Conservation (phyloP, 1,140 invertebrate species). For the Pentalonia nigronervosa region DNA sequence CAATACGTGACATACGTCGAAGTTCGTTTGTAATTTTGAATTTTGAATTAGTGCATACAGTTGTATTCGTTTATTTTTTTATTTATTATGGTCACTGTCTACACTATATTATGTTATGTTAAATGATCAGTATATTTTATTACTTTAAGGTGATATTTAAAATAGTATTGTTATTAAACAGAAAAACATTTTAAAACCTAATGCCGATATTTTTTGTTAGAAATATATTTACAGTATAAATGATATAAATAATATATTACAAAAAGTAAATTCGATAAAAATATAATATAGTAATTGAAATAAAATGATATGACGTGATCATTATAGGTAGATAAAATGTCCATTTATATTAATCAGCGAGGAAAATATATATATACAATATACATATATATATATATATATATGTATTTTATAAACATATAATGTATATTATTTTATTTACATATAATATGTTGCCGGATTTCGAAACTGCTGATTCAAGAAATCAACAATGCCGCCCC, state of each 20-base stretch:
- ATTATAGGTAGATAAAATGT: background rate
- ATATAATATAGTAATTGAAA: background rate
- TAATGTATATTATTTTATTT: too few species aligned
- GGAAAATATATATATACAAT: too few species aligned
- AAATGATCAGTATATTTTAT: background rate
- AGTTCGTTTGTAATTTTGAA: background rate
- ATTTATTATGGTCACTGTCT: background rate
- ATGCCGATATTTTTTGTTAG: too few species aligned
- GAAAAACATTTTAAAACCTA: background rate
- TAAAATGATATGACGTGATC: background rate
- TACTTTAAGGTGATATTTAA: background rate
- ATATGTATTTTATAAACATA: too few species aligned
- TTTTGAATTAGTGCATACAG: background rate
- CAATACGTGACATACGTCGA: background rate
- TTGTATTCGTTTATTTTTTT: background rate
- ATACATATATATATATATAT: too few species aligned
- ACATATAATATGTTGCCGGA: background rate
- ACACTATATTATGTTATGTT: background rate
- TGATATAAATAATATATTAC: background rate
- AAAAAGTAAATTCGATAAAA: background rate
- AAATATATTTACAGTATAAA: too few species aligned
- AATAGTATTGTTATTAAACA: background rate
- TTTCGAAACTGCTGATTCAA: background rate
- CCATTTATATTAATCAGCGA: too few species aligned
- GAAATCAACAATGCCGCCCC: background rate